Base-by-base conservation (phyloP, 2,113 vertebrate genomes). In the Panthera leo region DNA sequence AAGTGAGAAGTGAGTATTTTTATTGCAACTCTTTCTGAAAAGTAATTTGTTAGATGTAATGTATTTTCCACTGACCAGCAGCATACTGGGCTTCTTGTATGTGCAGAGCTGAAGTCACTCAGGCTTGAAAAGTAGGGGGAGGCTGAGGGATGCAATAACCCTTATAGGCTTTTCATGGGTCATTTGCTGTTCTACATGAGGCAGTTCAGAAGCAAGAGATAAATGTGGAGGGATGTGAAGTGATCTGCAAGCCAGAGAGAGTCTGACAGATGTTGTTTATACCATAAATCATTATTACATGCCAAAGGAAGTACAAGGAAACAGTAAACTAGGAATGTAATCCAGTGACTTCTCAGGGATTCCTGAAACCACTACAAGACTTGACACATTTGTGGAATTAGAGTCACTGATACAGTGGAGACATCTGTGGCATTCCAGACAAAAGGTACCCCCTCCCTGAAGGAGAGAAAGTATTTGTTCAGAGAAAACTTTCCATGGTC, bases 11-110 rank as follows among this genome's bases (percentile, higher is more conserved):
- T 84, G 65, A 55, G 14, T 92, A 85, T 80, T 89, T 92, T 96
- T 71, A 93, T 70, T 53, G 80, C 12, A 1, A 92, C 25, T 79
- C 86, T 96, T 88, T 87, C 67, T 85, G 89, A 75, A 94, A 84
- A 95, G 91, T 92, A 68, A 94, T 87, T 75, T 89, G 51, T 76
- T 67, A 73, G 65, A 80, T 27, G 51, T 71, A 29, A 97, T 91
- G 67, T 7, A 18, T 21, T 94, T 84, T 94, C 42, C 14, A 27
- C 55, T 80, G 45, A 55, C n/a, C 45, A 55, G 63, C 7, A 73
- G 31, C 61, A 5, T 4, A 3, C 6, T 4, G 7, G 11, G 68
- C 67, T 61, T 71, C 86, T 34, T 25, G 7, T 13, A 11, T 15
- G 27, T 45, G 51, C 23, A 78, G 36, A 16, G 13, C 18, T 48